Percentiles rank a stretch among this genome's conserved stretches.
Evolutionary conservation across 1,140 invertebrate species (phyloP).

Genomic region (Trichogramma pretiosum): DNA sequence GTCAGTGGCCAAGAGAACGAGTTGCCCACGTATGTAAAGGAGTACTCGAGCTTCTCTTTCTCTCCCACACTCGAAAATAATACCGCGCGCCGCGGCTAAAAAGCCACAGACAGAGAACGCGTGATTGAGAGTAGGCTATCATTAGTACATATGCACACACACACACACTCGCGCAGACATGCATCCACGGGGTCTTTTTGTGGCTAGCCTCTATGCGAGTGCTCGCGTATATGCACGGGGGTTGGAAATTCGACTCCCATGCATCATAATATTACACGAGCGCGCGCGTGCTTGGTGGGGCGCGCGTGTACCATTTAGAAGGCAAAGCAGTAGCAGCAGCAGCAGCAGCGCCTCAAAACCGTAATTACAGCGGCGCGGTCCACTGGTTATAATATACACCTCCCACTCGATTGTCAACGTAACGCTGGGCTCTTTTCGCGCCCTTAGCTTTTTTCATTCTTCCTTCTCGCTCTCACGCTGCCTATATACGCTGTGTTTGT

Average conservation of each 20-base stretch:
- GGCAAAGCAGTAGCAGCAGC: too few relatives aligned
- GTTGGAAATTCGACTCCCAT: slow-evolving; percentile 40
- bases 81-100: too few relatives aligned
- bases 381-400: too few relatives aligned
- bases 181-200: slow-evolving; percentile 27
- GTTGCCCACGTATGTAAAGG: too few relatives aligned
- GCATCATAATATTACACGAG: slow-evolving; percentile 29
- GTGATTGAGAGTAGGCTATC: slow-evolving; percentile 22
- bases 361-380: too few relatives aligned
- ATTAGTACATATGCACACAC: slow-evolving; percentile 26
- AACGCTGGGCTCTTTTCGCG: background rate
- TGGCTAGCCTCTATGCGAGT: slow-evolving; percentile 29
- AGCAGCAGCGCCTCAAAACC: too few relatives aligned
- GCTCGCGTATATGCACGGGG: too few relatives aligned
- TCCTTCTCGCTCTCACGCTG: background rate
- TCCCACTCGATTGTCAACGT: slow-evolving; percentile 5
- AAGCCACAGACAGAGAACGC: background rate
- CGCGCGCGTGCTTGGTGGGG: slow-evolving; percentile 28
- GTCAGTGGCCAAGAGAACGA: too few relatives aligned
- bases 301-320: slow-evolving; percentile 39
- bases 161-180: too few relatives aligned
- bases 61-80: too few relatives aligned
- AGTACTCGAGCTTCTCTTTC: too few relatives aligned
- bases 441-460: background rate
- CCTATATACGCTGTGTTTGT: background rate